Conservation (phyloP, 2,797 vertebrate species). For the Amazonetta brasiliensis region DNA sequence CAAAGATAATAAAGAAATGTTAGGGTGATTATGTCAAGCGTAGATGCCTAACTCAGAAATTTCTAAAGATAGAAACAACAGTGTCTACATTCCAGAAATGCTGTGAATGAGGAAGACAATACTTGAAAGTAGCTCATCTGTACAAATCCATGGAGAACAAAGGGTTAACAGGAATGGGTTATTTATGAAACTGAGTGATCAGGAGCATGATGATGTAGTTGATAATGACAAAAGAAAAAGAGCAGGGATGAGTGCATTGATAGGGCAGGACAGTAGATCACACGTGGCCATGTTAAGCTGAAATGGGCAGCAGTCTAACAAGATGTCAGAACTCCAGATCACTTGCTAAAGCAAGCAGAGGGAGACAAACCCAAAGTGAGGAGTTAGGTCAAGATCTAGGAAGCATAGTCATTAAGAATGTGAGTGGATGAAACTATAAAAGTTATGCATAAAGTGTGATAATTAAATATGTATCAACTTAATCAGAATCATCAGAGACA, state of each 20-base stretch:
- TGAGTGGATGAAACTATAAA: constrained; percentile 48
- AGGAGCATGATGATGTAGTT: neutral
- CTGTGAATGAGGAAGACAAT: neutral
- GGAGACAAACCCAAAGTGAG: neutral
- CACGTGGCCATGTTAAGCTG: neutral
- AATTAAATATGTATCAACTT: constrained; percentile 68
- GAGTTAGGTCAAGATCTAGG: constrained; percentile 8
- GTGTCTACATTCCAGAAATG: neutral
- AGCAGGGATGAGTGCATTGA: neutral
- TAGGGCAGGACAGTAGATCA: constrained; percentile 10
- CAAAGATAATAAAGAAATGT: neutral
- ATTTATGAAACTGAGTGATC: constrained; percentile 13
- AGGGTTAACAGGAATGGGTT: neutral
- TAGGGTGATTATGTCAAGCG: neutral
- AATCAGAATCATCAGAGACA: constrained; percentile 63
- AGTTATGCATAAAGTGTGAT: neutral
- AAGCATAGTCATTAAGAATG: neutral
- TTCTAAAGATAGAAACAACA: neutral
- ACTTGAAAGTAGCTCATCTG: neutral
- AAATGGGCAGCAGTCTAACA: neutral
- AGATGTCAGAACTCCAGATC: neutral
- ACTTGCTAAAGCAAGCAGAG: neutral
- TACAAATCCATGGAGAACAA: neutral
- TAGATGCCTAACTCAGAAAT: neutral
- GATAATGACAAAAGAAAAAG: constrained; percentile 8